Percentiles rank a stretch among this genome's conserved stretches.
Conservation (phyloP, 2,113 vertebrate species). For the Neolamprologus cancellatus region DNA sequence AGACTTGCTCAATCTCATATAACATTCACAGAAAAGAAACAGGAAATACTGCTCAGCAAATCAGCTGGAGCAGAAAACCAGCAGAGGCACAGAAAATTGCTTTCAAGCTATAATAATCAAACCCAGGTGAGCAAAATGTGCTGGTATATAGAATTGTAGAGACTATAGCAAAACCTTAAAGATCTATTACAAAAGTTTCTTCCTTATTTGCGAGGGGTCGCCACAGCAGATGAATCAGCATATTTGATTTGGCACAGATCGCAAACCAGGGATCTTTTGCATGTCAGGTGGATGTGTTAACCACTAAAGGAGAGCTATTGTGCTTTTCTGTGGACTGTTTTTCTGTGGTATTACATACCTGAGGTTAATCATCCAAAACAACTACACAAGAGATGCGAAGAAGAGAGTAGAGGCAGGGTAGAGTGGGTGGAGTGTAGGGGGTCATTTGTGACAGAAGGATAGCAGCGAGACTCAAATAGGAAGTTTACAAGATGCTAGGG, state of each 20-base stretch:
- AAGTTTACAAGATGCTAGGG: not conserved
- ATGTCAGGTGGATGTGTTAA: not conserved
- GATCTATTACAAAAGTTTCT: not conserved
- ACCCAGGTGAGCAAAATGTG: not conserved
- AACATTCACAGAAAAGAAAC: not conserved
- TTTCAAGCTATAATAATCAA: not conserved
- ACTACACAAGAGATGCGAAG: not conserved
- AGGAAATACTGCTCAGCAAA: not conserved
- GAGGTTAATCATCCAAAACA: not conserved
- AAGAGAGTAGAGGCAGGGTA: not conserved
- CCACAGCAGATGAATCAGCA: not conserved
- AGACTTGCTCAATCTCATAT: not conserved
- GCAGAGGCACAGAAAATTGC: not conserved
- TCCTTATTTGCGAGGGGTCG: not conserved
- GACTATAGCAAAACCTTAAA: not conserved
- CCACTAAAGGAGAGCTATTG: not conserved
- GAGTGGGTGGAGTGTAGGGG: not conserved
- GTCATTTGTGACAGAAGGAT: not conserved
- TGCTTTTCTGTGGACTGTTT: not conserved
- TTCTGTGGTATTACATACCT: not conserved
- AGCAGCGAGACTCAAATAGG: not conserved
- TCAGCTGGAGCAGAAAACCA: not conserved
- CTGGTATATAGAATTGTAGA: not conserved
- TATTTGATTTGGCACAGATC: not conserved
- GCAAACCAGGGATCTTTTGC: not conserved